phyloP scores from a whole-genome alignment of 2,797 vertebrate species.

The Rhinophrynus dorsalis region DNA sequence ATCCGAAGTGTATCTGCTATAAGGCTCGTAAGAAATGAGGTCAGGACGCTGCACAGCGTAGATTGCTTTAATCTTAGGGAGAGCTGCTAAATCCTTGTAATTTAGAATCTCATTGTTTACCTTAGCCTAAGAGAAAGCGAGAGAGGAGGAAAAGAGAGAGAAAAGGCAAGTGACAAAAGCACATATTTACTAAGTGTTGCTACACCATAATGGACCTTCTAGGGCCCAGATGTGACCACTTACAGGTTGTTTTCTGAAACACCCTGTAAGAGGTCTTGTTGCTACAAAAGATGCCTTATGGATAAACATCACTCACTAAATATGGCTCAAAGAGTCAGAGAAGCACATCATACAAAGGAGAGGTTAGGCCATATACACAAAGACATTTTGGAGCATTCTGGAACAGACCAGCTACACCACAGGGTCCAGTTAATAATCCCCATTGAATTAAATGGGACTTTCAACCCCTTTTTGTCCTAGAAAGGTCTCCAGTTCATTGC shows the following conservation, averaged over 20 bases:
- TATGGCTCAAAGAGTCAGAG: slow-evolving; percentile 30
- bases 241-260: not conserved
- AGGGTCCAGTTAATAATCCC: too few relatives aligned
- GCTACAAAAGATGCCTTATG: too few relatives aligned
- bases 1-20: slow-evolving; percentile 90
- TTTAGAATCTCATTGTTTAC: slow-evolving; percentile 98
- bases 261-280: too few relatives aligned
- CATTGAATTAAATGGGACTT: too few relatives aligned
- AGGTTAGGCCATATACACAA: too few relatives aligned
- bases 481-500: too few relatives aligned
- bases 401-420: too few relatives aligned
- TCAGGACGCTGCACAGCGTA: slow-evolving; percentile 96
- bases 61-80: slow-evolving; percentile 98
- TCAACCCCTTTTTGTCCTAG: too few relatives aligned
- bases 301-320: slow-evolving; percentile 19
- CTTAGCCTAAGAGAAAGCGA: slow-evolving; percentile 90
- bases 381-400: too few relatives aligned
- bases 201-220: not conserved
- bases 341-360: not conserved
- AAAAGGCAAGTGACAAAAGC: not conserved
- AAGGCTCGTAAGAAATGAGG: slow-evolving; percentile 92
- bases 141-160: slow-evolving; percentile 41
- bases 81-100: slow-evolving; percentile 98
- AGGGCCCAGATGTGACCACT: not conserved
- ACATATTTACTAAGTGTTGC: slow-evolving; percentile 31